Percentiles rank a stretch among this genome's conserved stretches.
Evolutionary conservation across 2,113 vertebrate species (phyloP).

Genomic region (Platichthys flesus): DNA sequence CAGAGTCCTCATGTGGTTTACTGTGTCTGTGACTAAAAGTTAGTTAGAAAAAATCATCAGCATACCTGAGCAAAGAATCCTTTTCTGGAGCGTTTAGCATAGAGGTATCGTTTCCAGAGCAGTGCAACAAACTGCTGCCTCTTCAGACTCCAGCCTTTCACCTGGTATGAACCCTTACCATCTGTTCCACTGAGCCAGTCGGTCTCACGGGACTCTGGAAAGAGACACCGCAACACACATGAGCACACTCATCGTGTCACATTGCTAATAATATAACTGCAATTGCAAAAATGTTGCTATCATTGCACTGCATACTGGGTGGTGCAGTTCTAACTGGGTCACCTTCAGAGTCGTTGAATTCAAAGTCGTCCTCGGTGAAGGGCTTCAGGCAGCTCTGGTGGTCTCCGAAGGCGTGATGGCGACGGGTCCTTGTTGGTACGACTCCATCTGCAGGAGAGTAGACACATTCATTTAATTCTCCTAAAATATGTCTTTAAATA

Average conservation of each 20-base stretch:
- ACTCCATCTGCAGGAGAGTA: constrained; percentile 87
- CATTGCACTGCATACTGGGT: constrained; percentile 47
- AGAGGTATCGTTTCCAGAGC: constrained; percentile 95
- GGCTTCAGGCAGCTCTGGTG: constrained; percentile 96
- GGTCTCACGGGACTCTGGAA: constrained; percentile 94
- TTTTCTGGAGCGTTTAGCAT: constrained; percentile 93
- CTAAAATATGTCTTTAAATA: background rate
- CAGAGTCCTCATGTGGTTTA: background rate
- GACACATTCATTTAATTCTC: background rate
- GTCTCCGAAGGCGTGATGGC: constrained; percentile 92
- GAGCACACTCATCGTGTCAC: background rate
- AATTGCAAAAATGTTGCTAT: constrained; percentile 4
- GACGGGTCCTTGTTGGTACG: constrained; percentile 89
- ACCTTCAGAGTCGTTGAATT: constrained; percentile 94
- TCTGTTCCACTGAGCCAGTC: constrained; percentile 94
- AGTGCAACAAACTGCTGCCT: constrained; percentile 97
- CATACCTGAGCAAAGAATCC: constrained; percentile 96
- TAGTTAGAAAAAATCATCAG: background rate
- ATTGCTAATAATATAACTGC: no score
- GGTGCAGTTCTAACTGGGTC: constrained; percentile 86
- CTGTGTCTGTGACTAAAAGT: no score
- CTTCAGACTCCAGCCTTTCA: constrained; percentile 96
- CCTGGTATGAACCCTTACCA: constrained; percentile 95
- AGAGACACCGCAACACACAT: constrained; percentile 1
- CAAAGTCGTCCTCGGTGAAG: constrained; percentile 95